Conservation (phyloP, 2,113 vertebrate genomes). For the Coregonus clupeaformis region DNA sequence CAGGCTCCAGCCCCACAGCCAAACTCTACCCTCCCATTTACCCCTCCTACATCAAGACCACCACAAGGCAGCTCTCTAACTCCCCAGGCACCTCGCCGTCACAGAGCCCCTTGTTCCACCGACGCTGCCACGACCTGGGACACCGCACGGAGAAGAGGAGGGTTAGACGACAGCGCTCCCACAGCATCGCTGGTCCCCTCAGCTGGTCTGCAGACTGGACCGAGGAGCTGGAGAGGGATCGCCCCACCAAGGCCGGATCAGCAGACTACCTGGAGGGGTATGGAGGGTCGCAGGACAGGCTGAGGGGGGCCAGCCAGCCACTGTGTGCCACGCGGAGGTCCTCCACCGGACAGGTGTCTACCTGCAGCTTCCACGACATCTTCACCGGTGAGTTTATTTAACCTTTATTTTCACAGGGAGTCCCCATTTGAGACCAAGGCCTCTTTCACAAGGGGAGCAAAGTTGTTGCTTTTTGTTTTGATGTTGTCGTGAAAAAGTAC, state of each 20-base stretch:
- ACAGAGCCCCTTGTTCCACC: conserved; percentile 81
- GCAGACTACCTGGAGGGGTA: conserved; percentile 74
- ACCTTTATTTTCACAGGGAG: too few relatives aligned
- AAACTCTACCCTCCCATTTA: conserved; percentile 84
- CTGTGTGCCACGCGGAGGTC: conserved; percentile 71
- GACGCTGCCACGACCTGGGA: conserved; percentile 68
- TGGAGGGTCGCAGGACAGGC: conserved; percentile 58
- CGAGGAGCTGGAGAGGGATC: conserved; percentile 73
- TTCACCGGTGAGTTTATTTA: conserved; percentile 83
- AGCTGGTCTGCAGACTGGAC: conserved; percentile 96
- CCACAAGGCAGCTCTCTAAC: conserved; percentile 90
- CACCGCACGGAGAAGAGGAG: conserved; percentile 59
- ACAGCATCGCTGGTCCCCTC: conserved; percentile 71
- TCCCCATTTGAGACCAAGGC: too few relatives aligned
- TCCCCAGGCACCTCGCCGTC: conserved; percentile 83
- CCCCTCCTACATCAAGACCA: conserved; percentile 94
- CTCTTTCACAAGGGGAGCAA: too few relatives aligned
- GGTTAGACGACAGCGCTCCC: conserved; percentile 72
- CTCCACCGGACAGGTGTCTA: conserved; percentile 76
- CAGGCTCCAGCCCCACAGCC: conserved; percentile 50
- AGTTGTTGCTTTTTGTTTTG: neutral
- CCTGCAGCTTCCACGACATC: conserved; percentile 84
- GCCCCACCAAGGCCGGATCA: conserved; percentile 67
- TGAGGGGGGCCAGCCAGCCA: conserved; percentile 70
- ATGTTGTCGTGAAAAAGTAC: too few relatives aligned